phyloP scores from a whole-genome alignment of 2,797 vertebrate genomes.

The Fistularia tabacaria region DNA sequence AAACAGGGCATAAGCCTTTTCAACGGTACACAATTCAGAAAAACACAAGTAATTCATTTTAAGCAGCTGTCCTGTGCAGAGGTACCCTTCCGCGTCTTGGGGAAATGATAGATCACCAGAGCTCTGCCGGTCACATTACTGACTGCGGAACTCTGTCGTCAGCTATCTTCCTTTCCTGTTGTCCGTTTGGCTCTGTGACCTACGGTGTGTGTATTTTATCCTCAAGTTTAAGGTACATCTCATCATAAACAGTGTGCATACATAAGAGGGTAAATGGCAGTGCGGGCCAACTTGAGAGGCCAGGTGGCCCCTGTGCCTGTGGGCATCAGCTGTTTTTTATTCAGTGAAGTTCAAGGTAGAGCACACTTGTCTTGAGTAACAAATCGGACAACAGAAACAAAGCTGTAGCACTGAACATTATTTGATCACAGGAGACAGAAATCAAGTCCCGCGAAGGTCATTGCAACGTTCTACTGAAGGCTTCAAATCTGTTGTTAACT shows the following conservation, averaged over 20 bases:
- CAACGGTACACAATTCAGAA: background rate
- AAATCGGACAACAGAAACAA: too few relatives aligned
- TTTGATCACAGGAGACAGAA: too few relatives aligned
- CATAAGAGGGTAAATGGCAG: constrained; percentile 10
- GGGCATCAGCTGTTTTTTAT: constrained; percentile 8
- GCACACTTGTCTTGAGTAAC: background rate
- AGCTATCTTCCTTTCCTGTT: constrained; percentile 15
- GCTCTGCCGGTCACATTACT: constrained; percentile 25
- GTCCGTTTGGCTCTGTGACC: background rate
- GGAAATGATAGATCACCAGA: constrained; percentile 28
- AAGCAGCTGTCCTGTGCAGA: constrained; percentile 22
- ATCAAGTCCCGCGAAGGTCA: too few relatives aligned
- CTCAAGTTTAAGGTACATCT: background rate
- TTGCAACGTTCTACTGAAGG: too few relatives aligned
- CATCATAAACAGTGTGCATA: background rate
- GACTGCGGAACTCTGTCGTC: constrained; percentile 14
- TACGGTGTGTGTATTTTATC: too few relatives aligned
- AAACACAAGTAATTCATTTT: constrained; percentile 9
- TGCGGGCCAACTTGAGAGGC: constrained; percentile 9
- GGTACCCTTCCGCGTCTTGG: constrained; percentile 1
- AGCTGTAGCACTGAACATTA: too few relatives aligned
- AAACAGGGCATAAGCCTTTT: too few relatives aligned
- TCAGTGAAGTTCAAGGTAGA: background rate
- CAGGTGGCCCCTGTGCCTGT: constrained; percentile 36
- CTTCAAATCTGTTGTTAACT: too few relatives aligned